phyloP scores from a whole-genome alignment of 2,888 invertebrate genomes.

The Eulithis testata region DNA sequence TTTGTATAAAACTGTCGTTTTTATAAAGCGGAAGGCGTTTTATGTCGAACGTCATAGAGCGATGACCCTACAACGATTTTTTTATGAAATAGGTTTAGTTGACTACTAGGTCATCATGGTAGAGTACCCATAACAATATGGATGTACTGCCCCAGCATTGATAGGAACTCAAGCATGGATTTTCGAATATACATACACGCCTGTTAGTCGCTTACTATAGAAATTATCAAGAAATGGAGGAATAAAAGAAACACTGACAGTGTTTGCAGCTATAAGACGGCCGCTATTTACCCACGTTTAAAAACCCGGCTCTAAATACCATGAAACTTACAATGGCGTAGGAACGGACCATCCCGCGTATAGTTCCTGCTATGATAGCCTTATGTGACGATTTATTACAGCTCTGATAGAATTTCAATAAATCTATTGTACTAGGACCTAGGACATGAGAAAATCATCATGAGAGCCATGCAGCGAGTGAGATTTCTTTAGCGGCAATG shows the following conservation, averaged over 20 bases:
- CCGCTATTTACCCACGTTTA: neutral
- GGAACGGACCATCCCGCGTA: constrained; percentile 67
- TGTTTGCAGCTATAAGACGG: neutral
- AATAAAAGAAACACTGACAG: neutral
- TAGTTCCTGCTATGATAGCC: constrained; percentile 79
- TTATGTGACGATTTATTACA: constrained; percentile 81
- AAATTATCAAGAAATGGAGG: too few relatives aligned
- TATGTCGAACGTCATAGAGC: neutral
- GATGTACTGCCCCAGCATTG: too few relatives aligned
- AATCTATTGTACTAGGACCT: constrained; percentile 61
- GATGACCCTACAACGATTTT: too few relatives aligned
- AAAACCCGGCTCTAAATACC: constrained; percentile 19
- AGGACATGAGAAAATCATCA: neutral
- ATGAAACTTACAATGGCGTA: constrained; percentile 58
- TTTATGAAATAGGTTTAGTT: too few relatives aligned
- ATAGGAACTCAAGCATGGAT: too few relatives aligned
- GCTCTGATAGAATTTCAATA: constrained; percentile 80
- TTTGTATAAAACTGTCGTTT: constrained; percentile 1
- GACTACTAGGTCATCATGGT: too few relatives aligned
- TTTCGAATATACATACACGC: too few relatives aligned
- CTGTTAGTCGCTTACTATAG: too few relatives aligned
- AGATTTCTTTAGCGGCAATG: too few relatives aligned
- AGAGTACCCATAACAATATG: too few relatives aligned
- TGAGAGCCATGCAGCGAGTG: neutral
- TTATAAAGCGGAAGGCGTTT: neutral